phyloP scores from a whole-genome alignment of 2,113 vertebrate species.

The Cebus imitator region DNA sequence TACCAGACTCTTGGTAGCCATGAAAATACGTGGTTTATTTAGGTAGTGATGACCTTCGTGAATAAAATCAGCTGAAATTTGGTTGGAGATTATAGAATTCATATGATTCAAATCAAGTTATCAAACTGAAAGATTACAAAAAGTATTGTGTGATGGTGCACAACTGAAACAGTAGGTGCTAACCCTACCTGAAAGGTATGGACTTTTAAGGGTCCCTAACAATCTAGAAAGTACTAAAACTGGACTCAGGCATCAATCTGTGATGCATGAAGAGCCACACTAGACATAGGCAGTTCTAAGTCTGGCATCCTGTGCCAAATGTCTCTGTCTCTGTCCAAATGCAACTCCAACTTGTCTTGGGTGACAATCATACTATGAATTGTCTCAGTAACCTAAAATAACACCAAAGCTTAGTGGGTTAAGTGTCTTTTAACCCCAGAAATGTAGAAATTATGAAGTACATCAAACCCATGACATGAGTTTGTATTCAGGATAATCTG shows the following conservation, averaged over 20 bases:
- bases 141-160: neutral
- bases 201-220: neutral
- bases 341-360: neutral
- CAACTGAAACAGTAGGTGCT: neutral
- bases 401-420: neutral
- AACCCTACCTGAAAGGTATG: neutral
- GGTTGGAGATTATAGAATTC: neutral
- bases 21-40: neutral
- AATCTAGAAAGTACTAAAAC: neutral
- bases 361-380: neutral
- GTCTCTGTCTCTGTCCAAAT: neutral
- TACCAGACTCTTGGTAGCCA: neutral
- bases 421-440: neutral
- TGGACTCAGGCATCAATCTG: neutral
- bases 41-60: neutral
- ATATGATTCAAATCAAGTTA: neutral
- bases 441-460: neutral
- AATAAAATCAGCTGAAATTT: neutral
- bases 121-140: neutral
- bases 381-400: neutral
- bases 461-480: neutral
- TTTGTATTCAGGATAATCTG: conserved; percentile 2
- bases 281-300: neutral
- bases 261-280: neutral
- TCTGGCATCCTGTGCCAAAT: neutral